phyloP scores from a whole-genome alignment of 2,797 vertebrate species.

The Chrysocyon brachyurus region DNA sequence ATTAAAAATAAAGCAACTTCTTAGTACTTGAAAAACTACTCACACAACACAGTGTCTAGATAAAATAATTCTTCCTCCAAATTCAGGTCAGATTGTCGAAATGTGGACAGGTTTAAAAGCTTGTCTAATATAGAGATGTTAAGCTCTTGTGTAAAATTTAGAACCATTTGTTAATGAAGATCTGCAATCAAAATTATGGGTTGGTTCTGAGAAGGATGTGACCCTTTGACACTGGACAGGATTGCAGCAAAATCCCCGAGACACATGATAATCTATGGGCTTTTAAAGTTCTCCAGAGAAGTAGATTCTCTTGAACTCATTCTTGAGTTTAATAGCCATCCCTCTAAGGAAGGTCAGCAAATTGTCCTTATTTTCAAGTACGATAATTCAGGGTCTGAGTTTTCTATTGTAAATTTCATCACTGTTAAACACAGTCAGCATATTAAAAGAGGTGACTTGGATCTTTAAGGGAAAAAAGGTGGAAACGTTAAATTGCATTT shows the following conservation, averaged over 20 bases:
- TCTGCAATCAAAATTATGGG: background rate
- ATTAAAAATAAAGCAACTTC: constrained; percentile 66
- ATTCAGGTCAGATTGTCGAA: constrained; percentile 50
- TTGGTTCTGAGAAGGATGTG: constrained; percentile 28
- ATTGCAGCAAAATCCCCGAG: background rate
- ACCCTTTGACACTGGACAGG: background rate
- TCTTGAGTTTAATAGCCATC: constrained; percentile 17
- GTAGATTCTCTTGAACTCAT: constrained; percentile 8
- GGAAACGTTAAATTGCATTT: background rate
- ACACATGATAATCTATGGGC: background rate
- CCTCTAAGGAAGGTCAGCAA: constrained; percentile 5
- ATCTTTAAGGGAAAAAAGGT: background rate
- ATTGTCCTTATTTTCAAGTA: constrained; percentile 43
- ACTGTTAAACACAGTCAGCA: background rate
- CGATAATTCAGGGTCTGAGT: constrained; percentile 20
- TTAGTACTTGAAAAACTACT: constrained; percentile 47
- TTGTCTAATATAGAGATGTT: background rate
- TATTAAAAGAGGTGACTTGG: constrained; percentile 15
- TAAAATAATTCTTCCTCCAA: constrained; percentile 59
- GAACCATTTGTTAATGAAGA: constrained; percentile 2
- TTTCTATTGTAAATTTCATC: constrained; percentile 41
- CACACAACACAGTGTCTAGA: background rate
- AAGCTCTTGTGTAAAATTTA: constrained; percentile 33
- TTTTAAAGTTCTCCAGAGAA: constrained; percentile 51
- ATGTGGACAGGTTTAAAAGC: constrained; percentile 50